Conservation (phyloP, 1,140 invertebrate species). For the Brachystomella parvula region DNA sequence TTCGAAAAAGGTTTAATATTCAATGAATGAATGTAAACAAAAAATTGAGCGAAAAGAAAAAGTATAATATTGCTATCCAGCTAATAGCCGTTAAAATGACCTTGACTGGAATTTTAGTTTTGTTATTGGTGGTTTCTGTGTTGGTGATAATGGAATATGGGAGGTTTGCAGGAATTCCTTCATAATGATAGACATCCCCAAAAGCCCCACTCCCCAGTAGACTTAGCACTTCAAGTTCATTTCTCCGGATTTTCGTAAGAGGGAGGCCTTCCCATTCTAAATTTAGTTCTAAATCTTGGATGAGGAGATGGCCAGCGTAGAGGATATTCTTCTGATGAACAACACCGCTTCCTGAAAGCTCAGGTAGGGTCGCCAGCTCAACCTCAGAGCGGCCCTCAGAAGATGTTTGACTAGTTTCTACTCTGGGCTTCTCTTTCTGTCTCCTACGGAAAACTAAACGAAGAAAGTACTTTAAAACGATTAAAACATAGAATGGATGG, state of each 20-base stretch:
- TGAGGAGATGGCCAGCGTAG: conserved; percentile 49
- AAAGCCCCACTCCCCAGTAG: conserved; percentile 94
- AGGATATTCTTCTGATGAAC: conserved; percentile 72
- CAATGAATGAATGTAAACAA: too few species aligned
- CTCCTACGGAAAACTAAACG: conserved; percentile 40
- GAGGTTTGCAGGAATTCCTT: conserved; percentile 67
- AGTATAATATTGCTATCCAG: too few species aligned
- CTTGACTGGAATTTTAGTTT: conserved; percentile 74
- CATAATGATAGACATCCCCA: conserved; percentile 91
- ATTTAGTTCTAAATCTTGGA: conserved; percentile 54
- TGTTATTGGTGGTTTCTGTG: conserved; percentile 43
- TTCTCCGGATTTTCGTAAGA: conserved; percentile 72
- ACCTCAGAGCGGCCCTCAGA: conserved; percentile 57
- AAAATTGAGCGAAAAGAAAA: too few species aligned
- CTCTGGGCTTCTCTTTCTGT: conserved; percentile 53
- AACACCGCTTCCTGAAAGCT: conserved; percentile 64
- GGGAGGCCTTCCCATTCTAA: conserved; percentile 65
- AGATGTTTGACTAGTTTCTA: conserved; percentile 41
- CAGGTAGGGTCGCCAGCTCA: conserved; percentile 76
- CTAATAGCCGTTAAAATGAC: too few species aligned
- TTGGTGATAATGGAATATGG: conserved; percentile 39
- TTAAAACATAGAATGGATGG: conserved; percentile 8
- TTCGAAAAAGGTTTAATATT: too few species aligned
- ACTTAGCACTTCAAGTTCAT: conserved; percentile 71
- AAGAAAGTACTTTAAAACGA: background rate